These are phyloP conservation scores for Lepisosteus oculatus DNA, from an alignment of 2,113 vertebrate species.

Conservation along the genomic window DNA sequence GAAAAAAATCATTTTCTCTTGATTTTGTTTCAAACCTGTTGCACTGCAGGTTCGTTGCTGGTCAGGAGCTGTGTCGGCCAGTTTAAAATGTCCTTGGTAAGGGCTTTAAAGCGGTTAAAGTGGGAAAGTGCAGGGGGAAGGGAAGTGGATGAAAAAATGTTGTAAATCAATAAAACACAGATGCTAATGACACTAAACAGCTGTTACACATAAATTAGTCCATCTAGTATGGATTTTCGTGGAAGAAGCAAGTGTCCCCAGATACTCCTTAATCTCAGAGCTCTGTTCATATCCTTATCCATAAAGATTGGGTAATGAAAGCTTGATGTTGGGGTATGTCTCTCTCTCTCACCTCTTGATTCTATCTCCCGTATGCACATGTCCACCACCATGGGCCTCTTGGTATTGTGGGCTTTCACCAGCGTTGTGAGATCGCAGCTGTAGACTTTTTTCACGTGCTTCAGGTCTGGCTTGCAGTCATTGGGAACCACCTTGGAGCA, in stretches of 20 bases:
- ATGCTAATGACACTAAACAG: background rate
- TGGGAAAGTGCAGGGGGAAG: no score
- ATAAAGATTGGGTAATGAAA: background rate
- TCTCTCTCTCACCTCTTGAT: constrained; percentile 79
- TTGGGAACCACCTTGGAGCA: constrained; percentile 94
- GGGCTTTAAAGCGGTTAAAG: background rate
- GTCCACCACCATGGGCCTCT: constrained; percentile 96
- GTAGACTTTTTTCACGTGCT: constrained; percentile 82
- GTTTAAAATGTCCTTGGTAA: background rate
- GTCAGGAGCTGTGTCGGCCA: background rate
- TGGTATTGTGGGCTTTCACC: constrained; percentile 92
- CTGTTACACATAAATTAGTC: background rate
- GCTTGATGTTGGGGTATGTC: background rate
- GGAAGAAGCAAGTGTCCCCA: background rate
- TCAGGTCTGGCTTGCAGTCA: constrained; percentile 93
- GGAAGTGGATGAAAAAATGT: no score
- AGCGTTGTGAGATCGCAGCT: constrained; percentile 97
- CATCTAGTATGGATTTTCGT: background rate
- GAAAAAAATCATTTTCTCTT: background rate
- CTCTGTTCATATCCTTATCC: background rate
- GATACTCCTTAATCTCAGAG: background rate
- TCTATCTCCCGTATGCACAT: constrained; percentile 99
- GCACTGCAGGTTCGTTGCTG: background rate
- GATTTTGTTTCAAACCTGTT: background rate
- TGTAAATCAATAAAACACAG: background rate